A percentile compares a stretch with the other conserved stretches of the same genome.
These are phyloP conservation scores for Erinaceus europaeus DNA, from an alignment of 2,113 vertebrate species.

Conservation along the genomic window DNA sequence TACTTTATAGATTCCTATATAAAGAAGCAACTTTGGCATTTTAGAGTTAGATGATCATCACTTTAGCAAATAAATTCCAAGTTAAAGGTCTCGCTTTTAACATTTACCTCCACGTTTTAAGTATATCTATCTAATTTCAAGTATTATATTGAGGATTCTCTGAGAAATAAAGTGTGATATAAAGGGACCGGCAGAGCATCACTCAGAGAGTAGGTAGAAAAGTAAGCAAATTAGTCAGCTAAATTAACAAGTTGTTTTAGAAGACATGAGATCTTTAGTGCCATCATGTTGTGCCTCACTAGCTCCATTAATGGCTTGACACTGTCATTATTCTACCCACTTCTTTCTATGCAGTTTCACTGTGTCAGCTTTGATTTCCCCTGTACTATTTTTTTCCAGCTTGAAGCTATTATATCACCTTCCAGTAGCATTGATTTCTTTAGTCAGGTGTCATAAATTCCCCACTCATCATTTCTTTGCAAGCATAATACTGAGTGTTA, in stretches of 20 bases:
- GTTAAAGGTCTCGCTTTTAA: neutral
- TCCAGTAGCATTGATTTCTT: constrained; percentile 62
- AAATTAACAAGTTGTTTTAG: constrained; percentile 26
- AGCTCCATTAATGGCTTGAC: constrained; percentile 44
- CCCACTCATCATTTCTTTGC: constrained; percentile 70
- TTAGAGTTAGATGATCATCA: neutral
- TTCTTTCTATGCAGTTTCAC: constrained; percentile 55
- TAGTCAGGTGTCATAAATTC: constrained; percentile 74
- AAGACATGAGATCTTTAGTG: neutral
- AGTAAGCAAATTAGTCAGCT: constrained; percentile 47
- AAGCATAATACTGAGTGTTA: constrained; percentile 42
- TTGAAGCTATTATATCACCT: constrained; percentile 67
- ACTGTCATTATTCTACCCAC: constrained; percentile 37
- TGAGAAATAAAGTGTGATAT: constrained; percentile 14
- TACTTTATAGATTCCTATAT: neutral
- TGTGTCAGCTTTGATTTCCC: constrained; percentile 53
- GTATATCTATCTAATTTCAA: neutral
- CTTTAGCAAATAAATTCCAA: neutral
- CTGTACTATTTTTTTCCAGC: constrained; percentile 9
- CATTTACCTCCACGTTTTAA: neutral
- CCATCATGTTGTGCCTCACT: constrained; percentile 25
- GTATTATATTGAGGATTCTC: neutral
- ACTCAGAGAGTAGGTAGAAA: neutral
- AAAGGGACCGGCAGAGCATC: neutral
- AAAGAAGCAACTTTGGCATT: neutral